Conservation (phyloP, 2,888 invertebrate genomes). For the Eurois occulta region DNA sequence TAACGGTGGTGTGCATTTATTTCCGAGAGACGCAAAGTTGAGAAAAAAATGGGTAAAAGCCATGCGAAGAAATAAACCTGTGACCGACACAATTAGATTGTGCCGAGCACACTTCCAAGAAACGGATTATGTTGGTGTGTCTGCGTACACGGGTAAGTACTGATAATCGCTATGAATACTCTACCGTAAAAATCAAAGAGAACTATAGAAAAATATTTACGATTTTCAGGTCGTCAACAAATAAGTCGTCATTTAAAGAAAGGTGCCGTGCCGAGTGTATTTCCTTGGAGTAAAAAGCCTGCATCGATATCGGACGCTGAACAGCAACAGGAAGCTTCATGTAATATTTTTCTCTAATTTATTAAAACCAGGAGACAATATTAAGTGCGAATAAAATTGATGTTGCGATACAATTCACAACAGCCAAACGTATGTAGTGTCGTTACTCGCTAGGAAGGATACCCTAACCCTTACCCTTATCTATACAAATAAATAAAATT, state of each 20-base stretch:
- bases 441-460: no score
- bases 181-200: neutral
- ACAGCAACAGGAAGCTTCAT: constrained; percentile 7
- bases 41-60: constrained; percentile 49
- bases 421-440: neutral
- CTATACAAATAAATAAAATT: no score
- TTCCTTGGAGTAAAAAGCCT: constrained; percentile 43
- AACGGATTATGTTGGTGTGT: constrained; percentile 32
- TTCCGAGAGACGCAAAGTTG: constrained; percentile 39
- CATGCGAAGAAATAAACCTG: constrained; percentile 26
- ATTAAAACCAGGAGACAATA: neutral
- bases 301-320: neutral
- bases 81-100: constrained; percentile 29
- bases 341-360: neutral
- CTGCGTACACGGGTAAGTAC: constrained; percentile 21
- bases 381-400: neutral
- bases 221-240: constrained; percentile 22
- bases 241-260: constrained; percentile 45
- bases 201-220: neutral
- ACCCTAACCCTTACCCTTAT: no score
- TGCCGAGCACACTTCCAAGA: constrained; percentile 32
- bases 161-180: neutral
- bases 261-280: constrained; percentile 45
- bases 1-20: constrained; percentile 41
- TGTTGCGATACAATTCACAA: neutral